Evolutionary conservation across 1,140 invertebrate species (phyloP).

Genomic region (Drosophila nikananu): DNA sequence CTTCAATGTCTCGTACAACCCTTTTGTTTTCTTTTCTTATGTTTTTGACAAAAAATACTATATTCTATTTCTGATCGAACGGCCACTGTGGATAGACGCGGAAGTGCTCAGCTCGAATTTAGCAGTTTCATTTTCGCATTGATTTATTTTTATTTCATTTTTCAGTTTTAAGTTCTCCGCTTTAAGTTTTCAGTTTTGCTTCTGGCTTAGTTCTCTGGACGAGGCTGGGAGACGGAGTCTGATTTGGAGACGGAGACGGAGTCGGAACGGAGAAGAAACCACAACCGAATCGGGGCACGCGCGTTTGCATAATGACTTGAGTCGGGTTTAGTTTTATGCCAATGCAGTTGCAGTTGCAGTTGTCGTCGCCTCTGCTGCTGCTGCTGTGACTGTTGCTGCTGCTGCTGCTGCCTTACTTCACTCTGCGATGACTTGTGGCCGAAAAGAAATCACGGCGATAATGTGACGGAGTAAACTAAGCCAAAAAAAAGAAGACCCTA

Average conservation of each 20-base stretch:
- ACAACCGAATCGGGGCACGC: conserved; percentile 82
- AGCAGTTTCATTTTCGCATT: conserved; percentile 34
- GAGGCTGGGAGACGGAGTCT: conserved; percentile 22
- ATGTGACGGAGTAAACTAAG: conserved; percentile 12
- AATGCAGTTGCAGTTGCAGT: conserved; percentile 68
- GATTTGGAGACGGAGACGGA: conserved; percentile 8
- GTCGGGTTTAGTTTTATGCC: conserved; percentile 79
- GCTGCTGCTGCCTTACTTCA: conserved; percentile 15
- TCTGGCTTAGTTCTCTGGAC: conserved; percentile 30
- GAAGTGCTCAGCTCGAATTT: conserved; percentile 10
- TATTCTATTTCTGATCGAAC: conserved; percentile 20
- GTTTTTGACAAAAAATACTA: conserved; percentile 43
- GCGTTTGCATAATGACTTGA: conserved; percentile 84
- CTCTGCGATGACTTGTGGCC: conserved; percentile 9
- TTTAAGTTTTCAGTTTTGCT: conserved; percentile 33
- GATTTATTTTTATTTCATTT: conserved; percentile 40
- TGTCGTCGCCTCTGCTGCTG: conserved; percentile 27
- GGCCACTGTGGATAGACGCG: conserved; percentile 15
- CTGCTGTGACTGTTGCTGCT: conserved; percentile 6
- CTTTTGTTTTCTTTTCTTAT: neutral
- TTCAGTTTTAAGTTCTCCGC: conserved; percentile 26
- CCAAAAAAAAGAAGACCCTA: conserved; percentile 26
- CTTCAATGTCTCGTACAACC: conserved; percentile 52
- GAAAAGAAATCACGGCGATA: conserved; percentile 41
- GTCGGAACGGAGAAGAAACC: conserved; percentile 61